A percentile compares a stretch with the other conserved stretches of the same genome.
phyloP scores from a whole-genome alignment of 2,888 invertebrate species.

The Adineta ricciae region DNA sequence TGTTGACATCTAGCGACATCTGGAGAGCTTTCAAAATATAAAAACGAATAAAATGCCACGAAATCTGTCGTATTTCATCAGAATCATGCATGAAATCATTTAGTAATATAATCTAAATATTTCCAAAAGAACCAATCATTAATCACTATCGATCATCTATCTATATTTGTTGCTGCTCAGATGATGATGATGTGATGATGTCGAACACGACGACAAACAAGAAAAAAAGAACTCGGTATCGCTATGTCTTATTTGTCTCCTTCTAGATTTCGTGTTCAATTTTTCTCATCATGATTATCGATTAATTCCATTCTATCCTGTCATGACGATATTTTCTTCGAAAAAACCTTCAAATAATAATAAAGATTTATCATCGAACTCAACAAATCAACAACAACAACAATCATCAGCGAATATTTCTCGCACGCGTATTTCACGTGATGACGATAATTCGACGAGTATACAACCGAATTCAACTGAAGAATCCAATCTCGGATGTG shows the following conservation, averaged over 20 bases:
- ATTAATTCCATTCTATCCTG: not conserved
- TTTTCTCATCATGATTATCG: not conserved
- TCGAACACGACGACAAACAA: not conserved
- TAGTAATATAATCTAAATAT: not conserved
- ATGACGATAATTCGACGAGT: not conserved
- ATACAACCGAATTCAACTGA: not conserved
- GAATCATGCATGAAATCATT: not conserved
- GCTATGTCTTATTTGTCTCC: not conserved
- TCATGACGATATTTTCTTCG: not conserved
- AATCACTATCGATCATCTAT: not conserved
- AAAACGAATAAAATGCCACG: not conserved
- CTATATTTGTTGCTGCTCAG: not conserved
- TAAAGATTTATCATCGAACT: conserved; percentile 9
- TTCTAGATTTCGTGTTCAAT: not conserved
- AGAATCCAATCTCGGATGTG: not conserved
- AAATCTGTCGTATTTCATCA: not conserved
- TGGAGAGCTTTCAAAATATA: not conserved
- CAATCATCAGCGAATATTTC: not conserved
- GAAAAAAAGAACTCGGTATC: not conserved
- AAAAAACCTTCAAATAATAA: not conserved
- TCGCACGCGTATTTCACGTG: not conserved
- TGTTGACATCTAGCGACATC: not conserved
- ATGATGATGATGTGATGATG: not conserved
- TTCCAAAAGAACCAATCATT: not conserved
- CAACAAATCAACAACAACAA: not conserved